These are phyloP conservation scores for Grus americana DNA, from an alignment of 2,113 vertebrate species.

Conservation along the genomic window DNA sequence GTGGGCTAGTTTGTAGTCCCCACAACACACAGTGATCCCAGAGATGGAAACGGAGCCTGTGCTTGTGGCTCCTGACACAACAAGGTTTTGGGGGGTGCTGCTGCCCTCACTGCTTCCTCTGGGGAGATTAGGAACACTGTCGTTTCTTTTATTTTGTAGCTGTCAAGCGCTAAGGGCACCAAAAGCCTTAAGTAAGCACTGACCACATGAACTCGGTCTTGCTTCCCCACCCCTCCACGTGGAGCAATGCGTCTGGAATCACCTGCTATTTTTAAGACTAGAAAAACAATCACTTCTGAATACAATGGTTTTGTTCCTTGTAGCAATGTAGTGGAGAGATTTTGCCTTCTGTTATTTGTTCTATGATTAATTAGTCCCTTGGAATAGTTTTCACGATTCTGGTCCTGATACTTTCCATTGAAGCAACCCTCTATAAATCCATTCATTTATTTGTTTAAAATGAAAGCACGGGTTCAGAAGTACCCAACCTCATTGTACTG, in stretches of 20 bases:
- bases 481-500: not conserved
- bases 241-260: not conserved
- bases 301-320: not conserved
- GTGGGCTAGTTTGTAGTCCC: not conserved
- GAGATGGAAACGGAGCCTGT: not conserved
- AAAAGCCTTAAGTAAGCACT: not conserved
- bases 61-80: not conserved
- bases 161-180: not conserved
- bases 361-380: not conserved
- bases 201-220: not conserved
- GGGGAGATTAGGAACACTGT: not conserved
- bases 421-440: not conserved
- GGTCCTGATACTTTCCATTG: not conserved
- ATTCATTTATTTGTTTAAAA: not conserved
- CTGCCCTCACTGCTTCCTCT: not conserved
- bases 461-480: not conserved
- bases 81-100: not conserved
- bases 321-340: not conserved
- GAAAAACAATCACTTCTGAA: not conserved
- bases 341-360: not conserved
- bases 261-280: not conserved
- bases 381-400: not conserved
- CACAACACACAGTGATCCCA: not conserved
- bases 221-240: fast-evolving
- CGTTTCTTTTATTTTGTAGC: not conserved